A percentile compares a stretch with the other conserved stretches of the same genome.
Conservation (phyloP, 1,140 invertebrate species). For the Rhyacophila brunnea region DNA sequence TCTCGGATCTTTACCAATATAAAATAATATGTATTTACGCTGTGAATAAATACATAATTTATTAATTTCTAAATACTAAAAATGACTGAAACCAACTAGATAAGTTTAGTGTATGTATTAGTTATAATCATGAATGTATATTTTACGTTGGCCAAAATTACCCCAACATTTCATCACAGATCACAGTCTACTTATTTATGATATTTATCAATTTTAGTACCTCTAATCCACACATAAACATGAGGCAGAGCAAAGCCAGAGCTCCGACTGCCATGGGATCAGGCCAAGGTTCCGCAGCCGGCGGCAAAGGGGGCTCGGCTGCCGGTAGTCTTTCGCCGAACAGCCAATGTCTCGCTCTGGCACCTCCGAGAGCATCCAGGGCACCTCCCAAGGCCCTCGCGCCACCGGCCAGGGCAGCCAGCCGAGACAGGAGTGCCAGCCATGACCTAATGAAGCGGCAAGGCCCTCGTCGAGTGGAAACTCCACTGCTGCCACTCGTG, state of each 20-base stretch:
- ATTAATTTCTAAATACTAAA: too few species aligned
- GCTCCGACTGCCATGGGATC: conserved; percentile 68
- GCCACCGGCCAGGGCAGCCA: conserved; percentile 63
- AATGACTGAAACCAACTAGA: too few species aligned
- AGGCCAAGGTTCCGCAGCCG: conserved; percentile 64
- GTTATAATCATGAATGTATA: too few species aligned
- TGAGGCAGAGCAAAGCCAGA: conserved; percentile 62
- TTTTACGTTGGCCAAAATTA: too few species aligned
- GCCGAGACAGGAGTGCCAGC: conserved; percentile 59
- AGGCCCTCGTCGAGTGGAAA: conserved; percentile 36
- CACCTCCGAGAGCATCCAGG: conserved; percentile 63
- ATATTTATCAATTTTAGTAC: conserved; percentile 43
- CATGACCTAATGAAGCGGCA: conserved; percentile 59
- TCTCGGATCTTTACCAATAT: too few species aligned
- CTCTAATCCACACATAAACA: conserved; percentile 70
- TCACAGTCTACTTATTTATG: too few species aligned
- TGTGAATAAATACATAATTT: too few species aligned
- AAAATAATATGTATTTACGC: too few species aligned
- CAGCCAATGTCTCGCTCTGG: conserved; percentile 56
- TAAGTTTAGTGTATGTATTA: too few species aligned
- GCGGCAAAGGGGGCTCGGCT: conserved; percentile 47
- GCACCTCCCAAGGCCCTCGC: conserved; percentile 63
- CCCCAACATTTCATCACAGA: too few species aligned
- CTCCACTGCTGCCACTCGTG: conserved; percentile 42
- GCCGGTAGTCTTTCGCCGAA: conserved; percentile 49